Evolutionary conservation across 1,140 invertebrate genomes (phyloP).

Genomic region (Druon quercuslanigerum): DNA sequence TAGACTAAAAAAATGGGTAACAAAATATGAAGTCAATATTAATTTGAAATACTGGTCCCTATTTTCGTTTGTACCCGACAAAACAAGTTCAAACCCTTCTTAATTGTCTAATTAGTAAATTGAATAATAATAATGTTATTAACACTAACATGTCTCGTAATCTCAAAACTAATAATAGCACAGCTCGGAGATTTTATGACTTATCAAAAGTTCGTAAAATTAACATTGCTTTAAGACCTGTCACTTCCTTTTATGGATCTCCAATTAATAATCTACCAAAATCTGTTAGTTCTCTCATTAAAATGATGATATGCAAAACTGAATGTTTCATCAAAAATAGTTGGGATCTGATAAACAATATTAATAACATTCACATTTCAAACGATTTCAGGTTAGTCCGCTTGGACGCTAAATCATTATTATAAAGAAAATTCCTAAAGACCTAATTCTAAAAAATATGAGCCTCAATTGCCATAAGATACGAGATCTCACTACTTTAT

Average conservation of each 20-base stretch:
- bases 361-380: not conserved
- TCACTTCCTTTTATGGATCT: not conserved
- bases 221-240: not conserved
- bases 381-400: not conserved
- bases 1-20: too few species aligned
- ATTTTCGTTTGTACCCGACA: too few species aligned
- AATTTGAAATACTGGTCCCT: too few species aligned
- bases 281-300: not conserved
- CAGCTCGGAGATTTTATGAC: not conserved
- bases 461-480: too few species aligned
- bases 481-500: too few species aligned
- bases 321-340: not conserved
- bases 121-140: too few species aligned
- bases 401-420: not conserved
- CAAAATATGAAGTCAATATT: too few species aligned
- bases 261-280: not conserved
- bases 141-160: too few species aligned
- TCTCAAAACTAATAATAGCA: not conserved
- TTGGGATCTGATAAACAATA: not conserved
- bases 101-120: too few species aligned
- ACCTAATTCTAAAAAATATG: not conserved
- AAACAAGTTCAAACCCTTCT: too few species aligned
- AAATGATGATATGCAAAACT: not conserved
- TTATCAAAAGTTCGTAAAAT: not conserved
- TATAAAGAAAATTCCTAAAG: not conserved